Conservation (phyloP, 2,113 vertebrate genomes). For the Pseudonaja textilis region DNA sequence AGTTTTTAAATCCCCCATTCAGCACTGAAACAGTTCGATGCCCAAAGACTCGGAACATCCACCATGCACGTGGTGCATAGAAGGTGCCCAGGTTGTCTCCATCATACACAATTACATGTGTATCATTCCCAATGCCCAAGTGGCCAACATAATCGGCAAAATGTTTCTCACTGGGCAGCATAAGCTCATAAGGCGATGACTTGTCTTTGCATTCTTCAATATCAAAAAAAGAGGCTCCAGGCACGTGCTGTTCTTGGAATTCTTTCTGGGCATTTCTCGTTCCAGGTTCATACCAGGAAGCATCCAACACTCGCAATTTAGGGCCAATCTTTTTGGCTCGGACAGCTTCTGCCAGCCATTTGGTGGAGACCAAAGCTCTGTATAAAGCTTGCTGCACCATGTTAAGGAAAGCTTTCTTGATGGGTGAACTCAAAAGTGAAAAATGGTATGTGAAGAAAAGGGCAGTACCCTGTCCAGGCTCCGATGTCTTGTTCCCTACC, state of each 20-base stretch:
- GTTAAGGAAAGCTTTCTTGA: not conserved
- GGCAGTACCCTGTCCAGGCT: not conserved
- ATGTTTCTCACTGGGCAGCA: constrained; percentile 78
- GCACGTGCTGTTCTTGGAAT: constrained; percentile 82
- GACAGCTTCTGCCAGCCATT: constrained; percentile 84
- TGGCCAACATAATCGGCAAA: constrained; percentile 82
- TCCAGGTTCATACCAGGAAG: constrained; percentile 86
- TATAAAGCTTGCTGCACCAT: constrained; percentile 70
- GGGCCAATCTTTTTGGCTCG: constrained; percentile 66
- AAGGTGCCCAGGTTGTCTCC: constrained; percentile 82
- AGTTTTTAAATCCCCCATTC: constrained; percentile 87
- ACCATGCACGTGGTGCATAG: constrained; percentile 89
- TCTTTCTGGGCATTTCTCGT: constrained; percentile 77
- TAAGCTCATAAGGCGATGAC: constrained; percentile 79
- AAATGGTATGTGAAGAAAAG: not conserved
- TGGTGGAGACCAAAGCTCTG: constrained; percentile 77
- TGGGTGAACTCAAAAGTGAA: not conserved
- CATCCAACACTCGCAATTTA: constrained; percentile 80
- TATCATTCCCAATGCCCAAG: constrained; percentile 83
- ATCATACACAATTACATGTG: constrained; percentile 93
- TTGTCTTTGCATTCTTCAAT: constrained; percentile 87
- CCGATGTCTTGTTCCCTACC: constrained; percentile 6
- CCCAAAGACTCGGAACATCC: constrained; percentile 94
- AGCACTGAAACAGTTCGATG: constrained; percentile 86
- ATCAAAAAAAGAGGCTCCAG: constrained; percentile 86